These are phyloP conservation scores for Caretta caretta DNA, from an alignment of 2,113 vertebrate genomes.

Conservation along the genomic window DNA sequence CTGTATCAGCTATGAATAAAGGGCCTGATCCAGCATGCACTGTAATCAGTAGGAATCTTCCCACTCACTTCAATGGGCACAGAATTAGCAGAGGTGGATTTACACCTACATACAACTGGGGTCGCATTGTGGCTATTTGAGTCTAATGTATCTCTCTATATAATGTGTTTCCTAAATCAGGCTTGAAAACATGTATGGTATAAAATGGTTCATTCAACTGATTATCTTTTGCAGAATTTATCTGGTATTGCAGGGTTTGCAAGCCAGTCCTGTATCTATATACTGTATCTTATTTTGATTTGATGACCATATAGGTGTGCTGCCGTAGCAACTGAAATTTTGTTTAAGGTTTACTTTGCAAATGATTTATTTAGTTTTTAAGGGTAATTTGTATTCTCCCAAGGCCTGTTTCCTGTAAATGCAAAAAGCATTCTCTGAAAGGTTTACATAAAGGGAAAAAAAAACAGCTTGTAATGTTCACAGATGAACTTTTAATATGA, in stretches of 20 bases:
- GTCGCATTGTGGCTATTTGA: background rate
- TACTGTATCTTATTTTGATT: slow-evolving; percentile 44
- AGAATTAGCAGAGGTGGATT: background rate
- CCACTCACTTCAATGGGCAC: background rate
- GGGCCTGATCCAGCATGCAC: background rate
- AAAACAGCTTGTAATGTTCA: slow-evolving; percentile 65
- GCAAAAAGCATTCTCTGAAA: slow-evolving; percentile 59
- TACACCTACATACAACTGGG: background rate
- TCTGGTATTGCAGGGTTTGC: slow-evolving; percentile 18
- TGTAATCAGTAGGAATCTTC: background rate
- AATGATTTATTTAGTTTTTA: slow-evolving; percentile 63
- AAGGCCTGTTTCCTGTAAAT: slow-evolving; percentile 41
- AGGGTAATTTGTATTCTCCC: slow-evolving; percentile 60
- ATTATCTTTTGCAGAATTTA: slow-evolving; percentile 33
- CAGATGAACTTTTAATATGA: slow-evolving; percentile 70
- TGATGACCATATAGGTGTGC: slow-evolving; percentile 42
- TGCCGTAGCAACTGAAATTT: slow-evolving; percentile 45
- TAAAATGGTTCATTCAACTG: slow-evolving; percentile 22
- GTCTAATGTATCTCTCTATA: background rate
- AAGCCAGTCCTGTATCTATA: slow-evolving; percentile 1
- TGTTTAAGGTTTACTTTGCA: slow-evolving; percentile 34
- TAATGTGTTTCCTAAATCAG: background rate
- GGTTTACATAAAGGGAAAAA: slow-evolving; percentile 61
- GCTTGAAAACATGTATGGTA: background rate
- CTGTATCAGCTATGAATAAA: background rate